A percentile compares a stretch with the other conserved stretches of the same genome.
These are phyloP conservation scores for Aplysina aerophoba DNA, from an alignment of 37 sponge, comb jelly and placozoan species.

Conservation along the genomic window DNA sequence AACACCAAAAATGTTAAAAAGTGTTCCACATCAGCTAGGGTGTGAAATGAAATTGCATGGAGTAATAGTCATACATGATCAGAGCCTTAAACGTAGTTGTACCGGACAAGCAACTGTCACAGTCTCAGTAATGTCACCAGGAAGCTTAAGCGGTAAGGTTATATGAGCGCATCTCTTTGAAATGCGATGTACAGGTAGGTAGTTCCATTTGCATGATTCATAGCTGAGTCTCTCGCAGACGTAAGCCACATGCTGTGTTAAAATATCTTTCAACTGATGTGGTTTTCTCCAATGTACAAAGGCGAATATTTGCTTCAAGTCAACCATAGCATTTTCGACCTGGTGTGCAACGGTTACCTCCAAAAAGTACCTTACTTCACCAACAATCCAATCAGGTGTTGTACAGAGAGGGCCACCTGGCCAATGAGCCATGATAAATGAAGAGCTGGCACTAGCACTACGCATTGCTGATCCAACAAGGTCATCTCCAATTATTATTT, in stretches of 20 bases:
- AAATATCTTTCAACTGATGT: constrained; percentile 36
- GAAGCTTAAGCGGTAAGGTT: constrained; percentile 5
- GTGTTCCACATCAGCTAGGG: no score
- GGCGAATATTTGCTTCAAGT: no score
- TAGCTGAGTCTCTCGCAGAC: constrained; percentile 9
- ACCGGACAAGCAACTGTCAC: constrained; percentile 50
- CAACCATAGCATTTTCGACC: no score
- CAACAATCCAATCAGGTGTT: constrained; percentile 18
- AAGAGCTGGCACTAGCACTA: constrained; percentile 27
- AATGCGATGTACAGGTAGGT: constrained; percentile 58
- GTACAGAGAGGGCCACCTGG: constrained; percentile 18
- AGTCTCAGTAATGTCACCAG: constrained; percentile 2
- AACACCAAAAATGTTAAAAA: no score
- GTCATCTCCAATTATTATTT: constrained; percentile 21
- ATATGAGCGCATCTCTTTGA: constrained; percentile 31
- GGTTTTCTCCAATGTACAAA: constrained; percentile 49
- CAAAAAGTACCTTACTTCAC: constrained; percentile 42
- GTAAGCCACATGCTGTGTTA: constrained; percentile 37
- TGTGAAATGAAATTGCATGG: no score
- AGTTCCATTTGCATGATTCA: constrained; percentile 19
- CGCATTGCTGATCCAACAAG: constrained; percentile 41
- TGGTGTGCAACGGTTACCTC: background rate
- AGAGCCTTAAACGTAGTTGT: constrained; percentile 10
- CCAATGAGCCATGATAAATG: constrained; percentile 46
- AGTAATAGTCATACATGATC: no score